Conservation (phyloP, 2,888 invertebrate genomes). For the Taphrorychus bicolor region DNA sequence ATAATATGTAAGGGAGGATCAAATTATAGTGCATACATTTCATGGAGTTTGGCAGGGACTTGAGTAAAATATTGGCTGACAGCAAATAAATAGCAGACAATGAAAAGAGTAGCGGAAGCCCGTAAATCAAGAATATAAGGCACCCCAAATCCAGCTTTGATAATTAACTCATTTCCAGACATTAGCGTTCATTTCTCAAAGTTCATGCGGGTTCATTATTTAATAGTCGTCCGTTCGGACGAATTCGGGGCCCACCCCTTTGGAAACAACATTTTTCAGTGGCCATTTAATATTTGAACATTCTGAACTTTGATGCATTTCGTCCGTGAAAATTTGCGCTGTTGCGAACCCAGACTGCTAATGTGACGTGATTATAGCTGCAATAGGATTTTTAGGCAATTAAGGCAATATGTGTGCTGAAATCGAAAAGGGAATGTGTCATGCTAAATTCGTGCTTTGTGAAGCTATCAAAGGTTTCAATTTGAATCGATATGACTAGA, state of each 20-base stretch:
- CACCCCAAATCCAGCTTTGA: slow-evolving; percentile 54
- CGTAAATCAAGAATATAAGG: slow-evolving; percentile 55
- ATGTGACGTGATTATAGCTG: slow-evolving; percentile 5
- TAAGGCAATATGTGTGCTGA: slow-evolving; percentile 1
- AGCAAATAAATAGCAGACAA: slow-evolving; percentile 44
- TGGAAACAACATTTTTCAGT: slow-evolving; percentile 30
- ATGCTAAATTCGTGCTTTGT: slow-evolving; percentile 1
- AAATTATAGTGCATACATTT: too few relatives aligned
- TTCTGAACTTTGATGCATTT: slow-evolving; percentile 20
- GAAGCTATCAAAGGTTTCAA: background rate
- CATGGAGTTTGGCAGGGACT: too few relatives aligned
- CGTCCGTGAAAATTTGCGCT: slow-evolving; percentile 9
- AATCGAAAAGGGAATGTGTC: slow-evolving; percentile 4
- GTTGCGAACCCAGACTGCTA: background rate
- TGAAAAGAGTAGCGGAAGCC: slow-evolving; percentile 48
- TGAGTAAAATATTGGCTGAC: too few relatives aligned
- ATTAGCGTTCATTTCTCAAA: slow-evolving; percentile 59
- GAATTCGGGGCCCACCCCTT: slow-evolving; percentile 26
- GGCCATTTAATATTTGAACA: slow-evolving; percentile 26
- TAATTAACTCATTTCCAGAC: slow-evolving; percentile 60
- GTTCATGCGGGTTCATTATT: slow-evolving; percentile 61
- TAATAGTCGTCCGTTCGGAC: slow-evolving; percentile 34
- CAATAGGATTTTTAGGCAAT: slow-evolving; percentile 1
- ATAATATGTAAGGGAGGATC: too few relatives aligned
- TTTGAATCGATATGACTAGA: background rate